phyloP scores from a whole-genome alignment of 2,113 vertebrate species.

The Natator depressus region DNA sequence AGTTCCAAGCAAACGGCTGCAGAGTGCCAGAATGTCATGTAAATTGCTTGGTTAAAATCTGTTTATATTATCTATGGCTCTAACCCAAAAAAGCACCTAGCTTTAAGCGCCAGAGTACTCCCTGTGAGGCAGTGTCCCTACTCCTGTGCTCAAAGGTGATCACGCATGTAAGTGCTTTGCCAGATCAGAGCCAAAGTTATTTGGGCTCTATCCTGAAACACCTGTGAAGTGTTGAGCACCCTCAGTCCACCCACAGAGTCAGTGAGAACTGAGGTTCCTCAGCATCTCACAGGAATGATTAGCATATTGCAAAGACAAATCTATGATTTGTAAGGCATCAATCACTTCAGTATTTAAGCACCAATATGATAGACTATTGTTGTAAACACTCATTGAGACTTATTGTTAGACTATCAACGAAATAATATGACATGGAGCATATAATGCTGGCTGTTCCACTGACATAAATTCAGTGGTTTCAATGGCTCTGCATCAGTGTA shows the following conservation, averaged over 20 bases:
- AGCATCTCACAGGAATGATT: neutral
- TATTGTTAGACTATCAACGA: neutral
- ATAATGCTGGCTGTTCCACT: neutral
- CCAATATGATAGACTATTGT: neutral
- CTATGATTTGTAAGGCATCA: rapidly evolving
- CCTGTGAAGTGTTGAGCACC: neutral
- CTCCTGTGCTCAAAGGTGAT: neutral
- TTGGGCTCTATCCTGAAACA: rapidly evolving
- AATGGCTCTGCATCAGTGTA: neutral
- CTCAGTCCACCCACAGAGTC: neutral
- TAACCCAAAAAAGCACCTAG: neutral
- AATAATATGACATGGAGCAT: neutral
- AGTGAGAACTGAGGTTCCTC: neutral
- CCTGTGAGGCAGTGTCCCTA: neutral
- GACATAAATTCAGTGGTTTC: neutral
- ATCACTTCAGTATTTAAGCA: neutral
- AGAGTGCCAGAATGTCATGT: neutral
- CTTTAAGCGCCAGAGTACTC: neutral
- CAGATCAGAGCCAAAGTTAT: neutral
- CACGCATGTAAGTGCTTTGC: neutral
- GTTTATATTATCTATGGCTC: neutral
- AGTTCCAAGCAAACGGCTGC: slow-evolving; percentile 29
- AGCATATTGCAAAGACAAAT: neutral
- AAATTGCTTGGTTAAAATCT: neutral
- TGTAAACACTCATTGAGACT: neutral